Evolutionary conservation across 2,888 invertebrate species (phyloP), one percentile per base, ranked within the genome.

Genomic region (Oeneis ivallda): DNA sequence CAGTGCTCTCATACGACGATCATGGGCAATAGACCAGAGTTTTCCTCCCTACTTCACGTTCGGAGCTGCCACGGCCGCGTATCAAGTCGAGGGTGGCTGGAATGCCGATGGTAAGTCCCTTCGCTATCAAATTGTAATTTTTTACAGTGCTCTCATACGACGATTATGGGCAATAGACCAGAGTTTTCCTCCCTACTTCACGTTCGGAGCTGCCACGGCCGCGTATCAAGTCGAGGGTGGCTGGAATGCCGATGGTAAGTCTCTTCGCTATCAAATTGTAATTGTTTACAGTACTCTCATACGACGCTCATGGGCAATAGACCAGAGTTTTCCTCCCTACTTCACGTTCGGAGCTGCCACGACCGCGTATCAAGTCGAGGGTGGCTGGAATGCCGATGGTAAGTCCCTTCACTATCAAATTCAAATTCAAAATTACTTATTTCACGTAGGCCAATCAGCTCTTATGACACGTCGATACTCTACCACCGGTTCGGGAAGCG

Each of bases 21-120:
- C 62, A 9, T 11, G 19, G 15, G 37, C 65, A 15, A 4, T 9
- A n/a, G 41, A 56, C 15, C 17, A 34, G 7, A 49, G 39, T 7
- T 50, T 50, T 13, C 50, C 50, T 11, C 13, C 50, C 11, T 26
- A 26, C 32, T 50, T 50, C 32, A 50, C 9, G 32, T 50, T 50
- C 32, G 50, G 50, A 9, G 50, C 50, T 0, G 50, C 50, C 11
- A 50, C 90, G 0, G 80, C 89, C 1, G 67, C 88, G 0, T 86
- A 87, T 69, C 89, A 90, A 73, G 70, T 89, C 0, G 90, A 92
- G 77, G 90, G 90, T 0, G 89, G 74, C 2, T 89, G 89, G 87
- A 87, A 91, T 74, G 78, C 70, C 37, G 83, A 82, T 66, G 90
- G 91, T 90, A 72, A 78, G 74, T 37, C 52, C n/a, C n/a, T n/a